phyloP scores from a whole-genome alignment of 2,113 vertebrate genomes.

The Corapipo altera region DNA sequence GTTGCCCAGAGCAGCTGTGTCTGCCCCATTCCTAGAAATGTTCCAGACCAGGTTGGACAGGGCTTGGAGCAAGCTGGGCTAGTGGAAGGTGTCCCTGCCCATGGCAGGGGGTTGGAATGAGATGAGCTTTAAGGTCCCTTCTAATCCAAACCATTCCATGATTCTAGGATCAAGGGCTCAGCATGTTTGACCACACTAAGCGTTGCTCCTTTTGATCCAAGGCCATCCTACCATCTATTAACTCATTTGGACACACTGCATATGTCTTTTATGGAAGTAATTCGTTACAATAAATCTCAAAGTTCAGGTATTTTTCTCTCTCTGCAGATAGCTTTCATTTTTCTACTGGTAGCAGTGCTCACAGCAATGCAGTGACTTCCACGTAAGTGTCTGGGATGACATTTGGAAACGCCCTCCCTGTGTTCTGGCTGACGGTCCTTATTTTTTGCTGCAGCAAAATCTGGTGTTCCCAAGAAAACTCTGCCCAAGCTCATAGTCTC shows the following conservation, averaged over 20 bases:
- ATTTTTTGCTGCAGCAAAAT: background rate
- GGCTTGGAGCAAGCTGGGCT: background rate
- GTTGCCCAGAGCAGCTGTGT: background rate
- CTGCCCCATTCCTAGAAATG: background rate
- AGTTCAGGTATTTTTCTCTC: background rate
- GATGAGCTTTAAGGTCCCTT: background rate
- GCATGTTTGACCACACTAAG: background rate
- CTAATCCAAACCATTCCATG: background rate
- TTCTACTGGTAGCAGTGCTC: background rate
- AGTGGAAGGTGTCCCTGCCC: background rate
- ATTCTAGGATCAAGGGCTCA: background rate
- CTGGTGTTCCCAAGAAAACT: background rate
- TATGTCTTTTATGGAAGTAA: background rate
- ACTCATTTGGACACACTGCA: background rate
- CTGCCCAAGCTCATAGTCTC: background rate
- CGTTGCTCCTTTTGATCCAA: background rate
- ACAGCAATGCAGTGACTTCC: background rate
- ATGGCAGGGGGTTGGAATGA: background rate
- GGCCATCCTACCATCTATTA: background rate
- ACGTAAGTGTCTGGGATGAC: background rate
- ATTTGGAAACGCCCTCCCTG: background rate
- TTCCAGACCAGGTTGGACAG: fast-evolving
- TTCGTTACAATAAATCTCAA: background rate
- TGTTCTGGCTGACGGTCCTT: background rate
- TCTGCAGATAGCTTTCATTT: background rate